Evolutionary conservation across 2,888 invertebrate genomes (phyloP).

Genomic region (Mechanitis mazaeus): DNA sequence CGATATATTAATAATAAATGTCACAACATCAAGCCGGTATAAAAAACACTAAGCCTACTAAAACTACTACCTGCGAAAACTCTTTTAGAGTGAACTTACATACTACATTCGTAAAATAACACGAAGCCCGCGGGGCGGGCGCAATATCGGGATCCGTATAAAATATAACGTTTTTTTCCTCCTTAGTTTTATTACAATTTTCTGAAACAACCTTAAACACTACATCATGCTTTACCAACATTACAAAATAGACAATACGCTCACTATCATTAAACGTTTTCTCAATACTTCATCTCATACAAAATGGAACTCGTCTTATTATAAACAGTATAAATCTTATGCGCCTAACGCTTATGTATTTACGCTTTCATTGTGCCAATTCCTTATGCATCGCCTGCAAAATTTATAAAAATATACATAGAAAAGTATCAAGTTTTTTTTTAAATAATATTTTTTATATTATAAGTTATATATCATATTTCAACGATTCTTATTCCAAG

Average conservation of each 20-base stretch:
- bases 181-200: constrained; percentile 72
- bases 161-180: constrained; percentile 70
- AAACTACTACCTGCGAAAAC: constrained; percentile 75
- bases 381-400: constrained; percentile 67
- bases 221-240: constrained; percentile 62
- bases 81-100: constrained; percentile 75
- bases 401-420: constrained; percentile 72
- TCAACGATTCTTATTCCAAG: constrained; percentile 61
- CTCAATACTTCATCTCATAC: constrained; percentile 57
- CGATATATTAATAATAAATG: constrained; percentile 71
- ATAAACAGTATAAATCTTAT: constrained; percentile 54
- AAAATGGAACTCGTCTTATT: constrained; percentile 61
- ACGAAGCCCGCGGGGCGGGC: constrained; percentile 48
- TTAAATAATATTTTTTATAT: constrained; percentile 60
- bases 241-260: constrained; percentile 72
- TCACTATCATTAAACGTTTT: constrained; percentile 66
- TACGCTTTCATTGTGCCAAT: constrained; percentile 62
- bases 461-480: constrained; percentile 49
- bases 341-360: constrained; percentile 32
- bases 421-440: constrained; percentile 54
- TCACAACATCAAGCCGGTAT: constrained; percentile 78
- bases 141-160: constrained; percentile 65
- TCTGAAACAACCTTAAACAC: constrained; percentile 72
- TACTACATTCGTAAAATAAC: constrained; percentile 71
- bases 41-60: constrained; percentile 78